Evolutionary conservation across 2,888 invertebrate species (phyloP).

Genomic region (Pecten maximus): DNA sequence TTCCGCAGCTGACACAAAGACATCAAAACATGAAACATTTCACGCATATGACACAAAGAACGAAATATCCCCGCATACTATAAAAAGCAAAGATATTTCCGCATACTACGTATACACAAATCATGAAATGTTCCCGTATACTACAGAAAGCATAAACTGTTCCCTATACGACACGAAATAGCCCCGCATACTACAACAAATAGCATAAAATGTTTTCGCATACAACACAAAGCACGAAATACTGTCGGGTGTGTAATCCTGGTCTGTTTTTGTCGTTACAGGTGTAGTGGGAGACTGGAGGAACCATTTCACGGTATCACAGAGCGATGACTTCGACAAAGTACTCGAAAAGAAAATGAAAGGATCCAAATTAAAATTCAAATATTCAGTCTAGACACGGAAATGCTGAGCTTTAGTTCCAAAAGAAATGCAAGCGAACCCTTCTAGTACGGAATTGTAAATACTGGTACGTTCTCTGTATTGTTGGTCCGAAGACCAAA

Average conservation of each 20-base stretch:
- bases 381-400: background rate
- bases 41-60: background rate
- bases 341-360: conserved; percentile 22
- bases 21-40: too few species aligned
- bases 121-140: background rate
- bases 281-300: conserved; percentile 21
- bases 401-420: background rate
- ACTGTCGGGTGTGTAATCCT: background rate
- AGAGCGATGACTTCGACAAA: conserved; percentile 20
- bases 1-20: background rate
- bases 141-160: background rate
- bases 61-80: background rate
- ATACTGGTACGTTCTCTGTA: background rate
- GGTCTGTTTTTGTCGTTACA: background rate
- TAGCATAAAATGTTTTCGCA: too few species aligned
- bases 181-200: too few species aligned
- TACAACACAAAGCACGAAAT: too few species aligned
- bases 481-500: background rate
- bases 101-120: background rate
- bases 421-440: background rate
- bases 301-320: background rate
- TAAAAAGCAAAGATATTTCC: too few species aligned
- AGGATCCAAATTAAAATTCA: background rate
- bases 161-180: too few species aligned
- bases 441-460: background rate